Conservation (phyloP, 2,888 invertebrate species). For the Latheticus oryzae region DNA sequence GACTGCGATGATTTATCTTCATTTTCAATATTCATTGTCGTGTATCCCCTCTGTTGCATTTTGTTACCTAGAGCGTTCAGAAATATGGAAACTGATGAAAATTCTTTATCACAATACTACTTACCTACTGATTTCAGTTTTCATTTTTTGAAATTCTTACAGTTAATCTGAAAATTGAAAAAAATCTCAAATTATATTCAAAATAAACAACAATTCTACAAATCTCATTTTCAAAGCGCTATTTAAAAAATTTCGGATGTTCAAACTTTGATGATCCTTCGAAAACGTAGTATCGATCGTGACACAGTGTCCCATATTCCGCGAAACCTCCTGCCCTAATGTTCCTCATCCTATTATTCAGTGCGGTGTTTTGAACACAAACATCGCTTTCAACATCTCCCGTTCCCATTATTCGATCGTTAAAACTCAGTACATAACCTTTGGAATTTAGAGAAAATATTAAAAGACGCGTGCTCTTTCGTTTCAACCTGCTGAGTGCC, state of each 20-base stretch:
- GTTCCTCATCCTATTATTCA: not conserved
- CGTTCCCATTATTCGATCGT: slow-evolving; percentile 12
- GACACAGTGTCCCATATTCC: slow-evolving; percentile 48
- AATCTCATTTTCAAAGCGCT: not conserved
- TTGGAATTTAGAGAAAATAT: slow-evolving; percentile 30
- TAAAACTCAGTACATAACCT: slow-evolving; percentile 13
- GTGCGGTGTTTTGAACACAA: too few species aligned
- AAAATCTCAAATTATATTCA: not conserved
- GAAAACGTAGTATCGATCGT: not conserved
- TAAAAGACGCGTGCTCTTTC: slow-evolving; percentile 11
- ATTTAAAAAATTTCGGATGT: too few species aligned
- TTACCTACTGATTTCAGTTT: slow-evolving; percentile 27
- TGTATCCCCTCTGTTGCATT: slow-evolving; percentile 58
- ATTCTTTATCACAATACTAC: not conserved
- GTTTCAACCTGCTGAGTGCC: not conserved
- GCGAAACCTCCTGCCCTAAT: slow-evolving; percentile 12
- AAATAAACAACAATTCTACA: not conserved
- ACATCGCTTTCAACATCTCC: too few species aligned
- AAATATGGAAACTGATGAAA: slow-evolving; percentile 36
- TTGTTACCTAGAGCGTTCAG: slow-evolving; percentile 51
- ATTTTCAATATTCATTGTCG: slow-evolving; percentile 56
- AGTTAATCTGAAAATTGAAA: slow-evolving; percentile 1
- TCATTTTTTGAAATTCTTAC: slow-evolving; percentile 3
- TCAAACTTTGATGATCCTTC: not conserved
- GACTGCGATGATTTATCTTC: slow-evolving; percentile 48